Conservation (phyloP, 2,113 vertebrate genomes). For the Alosa alosa region DNA sequence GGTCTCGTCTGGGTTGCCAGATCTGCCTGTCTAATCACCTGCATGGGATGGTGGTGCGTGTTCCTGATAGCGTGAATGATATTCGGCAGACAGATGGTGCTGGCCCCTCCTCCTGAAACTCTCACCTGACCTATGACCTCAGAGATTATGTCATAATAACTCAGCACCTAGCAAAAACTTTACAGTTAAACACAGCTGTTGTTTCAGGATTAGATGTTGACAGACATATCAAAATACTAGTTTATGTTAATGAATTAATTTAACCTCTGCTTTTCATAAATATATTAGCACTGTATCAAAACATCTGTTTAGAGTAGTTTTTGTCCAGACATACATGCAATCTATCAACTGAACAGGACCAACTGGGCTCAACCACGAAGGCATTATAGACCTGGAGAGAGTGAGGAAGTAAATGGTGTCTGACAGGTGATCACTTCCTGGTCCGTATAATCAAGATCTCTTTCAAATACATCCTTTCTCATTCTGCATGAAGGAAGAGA, state of each 20-base stretch:
- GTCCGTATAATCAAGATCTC: too few relatives aligned
- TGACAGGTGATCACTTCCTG: too few relatives aligned
- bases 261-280: background rate
- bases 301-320: background rate
- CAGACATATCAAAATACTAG: background rate
- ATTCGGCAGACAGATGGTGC: slow-evolving; percentile 73
- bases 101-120: slow-evolving; percentile 66
- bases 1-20: slow-evolving; percentile 83
- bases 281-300: background rate
- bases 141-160: too few relatives aligned
- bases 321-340: background rate
- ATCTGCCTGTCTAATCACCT: slow-evolving; percentile 77
- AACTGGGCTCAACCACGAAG: too few relatives aligned
- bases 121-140: too few relatives aligned
- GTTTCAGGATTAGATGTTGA: background rate
- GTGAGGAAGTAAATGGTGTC: too few relatives aligned
- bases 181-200: background rate
- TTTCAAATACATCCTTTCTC: too few relatives aligned
- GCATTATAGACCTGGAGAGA: too few relatives aligned
- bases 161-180: background rate
- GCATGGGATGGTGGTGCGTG: slow-evolving; percentile 80
- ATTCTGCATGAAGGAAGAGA: too few relatives aligned
- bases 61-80: slow-evolving; percentile 77
- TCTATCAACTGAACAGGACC: background rate
- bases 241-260: background rate